Conservation (phyloP, 2,797 vertebrate species). For the Silurus lanzhouensis region DNA sequence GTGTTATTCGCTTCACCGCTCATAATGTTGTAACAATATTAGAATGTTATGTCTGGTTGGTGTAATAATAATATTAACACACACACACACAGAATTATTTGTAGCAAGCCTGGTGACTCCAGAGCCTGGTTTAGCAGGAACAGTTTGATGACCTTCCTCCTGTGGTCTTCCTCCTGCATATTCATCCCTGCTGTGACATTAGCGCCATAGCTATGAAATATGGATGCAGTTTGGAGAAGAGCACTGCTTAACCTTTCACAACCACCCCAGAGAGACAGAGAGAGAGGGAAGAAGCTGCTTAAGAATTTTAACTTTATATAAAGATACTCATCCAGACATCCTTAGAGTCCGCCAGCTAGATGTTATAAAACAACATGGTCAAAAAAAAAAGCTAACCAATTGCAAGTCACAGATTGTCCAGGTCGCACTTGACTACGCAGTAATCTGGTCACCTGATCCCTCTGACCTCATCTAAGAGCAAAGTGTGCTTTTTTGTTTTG, state of each 20-base stretch:
- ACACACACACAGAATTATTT: not conserved
- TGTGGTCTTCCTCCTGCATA: constrained; percentile 59
- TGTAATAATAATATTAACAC: not conserved
- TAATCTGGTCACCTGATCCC: constrained; percentile 16
- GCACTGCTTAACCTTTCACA: constrained; percentile 57
- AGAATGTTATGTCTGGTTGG: too few relatives aligned
- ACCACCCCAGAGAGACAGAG: constrained; percentile 48
- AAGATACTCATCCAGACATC: not conserved
- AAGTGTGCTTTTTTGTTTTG: not conserved
- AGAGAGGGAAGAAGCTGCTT: not conserved
- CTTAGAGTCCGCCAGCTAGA: not conserved
- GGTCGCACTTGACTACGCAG: not conserved
- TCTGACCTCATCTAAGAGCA: constrained; percentile 14
- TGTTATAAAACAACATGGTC: not conserved
- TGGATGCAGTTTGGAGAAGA: constrained; percentile 58
- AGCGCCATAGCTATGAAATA: constrained; percentile 64
- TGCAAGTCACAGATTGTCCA: not conserved
- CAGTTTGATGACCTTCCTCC: constrained; percentile 59
- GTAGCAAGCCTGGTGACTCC: constrained; percentile 1
- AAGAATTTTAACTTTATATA: constrained; percentile 17
- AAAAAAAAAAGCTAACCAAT: not conserved
- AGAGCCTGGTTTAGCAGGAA: constrained; percentile 28
- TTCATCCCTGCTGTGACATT: constrained; percentile 62
- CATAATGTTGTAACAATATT: too few relatives aligned
- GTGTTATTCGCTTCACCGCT: too few relatives aligned